Evolutionary conservation across 1,140 invertebrate species (phyloP).

Genomic region (Papilio dardanus): DNA sequence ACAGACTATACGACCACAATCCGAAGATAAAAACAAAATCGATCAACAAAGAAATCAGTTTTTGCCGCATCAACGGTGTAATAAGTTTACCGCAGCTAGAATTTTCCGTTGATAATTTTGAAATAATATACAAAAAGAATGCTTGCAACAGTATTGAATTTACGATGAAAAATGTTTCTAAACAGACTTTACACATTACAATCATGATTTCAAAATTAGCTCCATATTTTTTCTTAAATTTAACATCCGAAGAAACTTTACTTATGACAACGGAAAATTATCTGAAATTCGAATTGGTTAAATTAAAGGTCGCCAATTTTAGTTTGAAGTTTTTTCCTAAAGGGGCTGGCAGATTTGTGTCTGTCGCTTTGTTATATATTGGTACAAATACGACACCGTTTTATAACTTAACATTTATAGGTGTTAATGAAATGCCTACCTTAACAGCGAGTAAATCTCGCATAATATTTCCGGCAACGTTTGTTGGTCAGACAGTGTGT

Average conservation of each 20-base stretch:
- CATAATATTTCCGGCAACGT: constrained; percentile 67
- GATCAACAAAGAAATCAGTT: constrained; percentile 69
- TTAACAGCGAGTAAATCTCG: constrained; percentile 60
- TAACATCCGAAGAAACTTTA: constrained; percentile 54
- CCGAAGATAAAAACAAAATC: constrained; percentile 64
- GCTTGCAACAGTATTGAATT: constrained; percentile 61
- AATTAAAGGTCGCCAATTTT: constrained; percentile 49
- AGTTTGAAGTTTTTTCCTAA: constrained; percentile 69
- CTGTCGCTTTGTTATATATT: constrained; percentile 66
- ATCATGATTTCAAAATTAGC: constrained; percentile 64
- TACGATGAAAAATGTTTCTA: constrained; percentile 70
- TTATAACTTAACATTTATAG: constrained; percentile 70
- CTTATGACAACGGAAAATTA: constrained; percentile 57
- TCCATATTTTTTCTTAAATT: constrained; percentile 63
- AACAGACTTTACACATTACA: constrained; percentile 64
- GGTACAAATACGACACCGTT: constrained; percentile 70
- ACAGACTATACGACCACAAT: constrained; percentile 70
- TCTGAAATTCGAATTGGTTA: constrained; percentile 69
- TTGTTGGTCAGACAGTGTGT: constrained; percentile 49
- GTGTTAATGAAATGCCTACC: constrained; percentile 56
- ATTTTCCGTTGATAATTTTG: constrained; percentile 71
- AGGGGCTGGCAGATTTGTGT: constrained; percentile 62
- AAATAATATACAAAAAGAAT: constrained; percentile 58
- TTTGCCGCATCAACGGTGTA: constrained; percentile 68
- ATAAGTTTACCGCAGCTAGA: constrained; percentile 69